Evolutionary conservation across 2,888 invertebrate species (phyloP), one percentile per base, ranked within the genome.

Genomic region (Aphodius sticticus): DNA sequence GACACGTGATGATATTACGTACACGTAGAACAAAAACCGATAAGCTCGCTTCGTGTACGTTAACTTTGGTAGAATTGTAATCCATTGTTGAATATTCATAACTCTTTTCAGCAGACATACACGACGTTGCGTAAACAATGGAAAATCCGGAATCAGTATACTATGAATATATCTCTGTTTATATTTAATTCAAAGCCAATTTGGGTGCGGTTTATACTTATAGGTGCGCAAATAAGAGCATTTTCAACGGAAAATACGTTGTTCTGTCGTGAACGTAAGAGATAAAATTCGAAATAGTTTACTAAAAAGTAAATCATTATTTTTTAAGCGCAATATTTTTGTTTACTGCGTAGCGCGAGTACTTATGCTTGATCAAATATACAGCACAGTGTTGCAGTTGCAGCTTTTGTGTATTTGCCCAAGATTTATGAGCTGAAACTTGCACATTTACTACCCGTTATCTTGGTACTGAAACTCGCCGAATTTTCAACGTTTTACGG

Each of bases 51-150:
- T 53, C 9, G 53, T 53, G 12, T 53, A 53, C 9, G 53, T 53
- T 12, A 12, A 12, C 12, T 53, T 53, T 1, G 12, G 53, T 53
- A 53, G 53, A 53, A 7, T 9, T 53, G 53, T 53, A 53, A 53
- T 53, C 53, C 53, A 53, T 53, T 53, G 53, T 53, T 53, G 53
- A 53, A 53, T 53, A 53, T 53, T 53, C 53, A 53, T 53, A 53
- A 53, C 53, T 9, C 7, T 53, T 53, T 53, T 53, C 53, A 53
- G 53, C 53, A 12, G 7, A 9, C 53, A 53, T 53, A 53, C 53
- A 53, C 53, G 53, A 53, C 53, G 53, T 53, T 53, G 53, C 53
- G 53, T 53, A 53, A 9, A 53, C 53, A 53, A 53, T 53, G 53
- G 53, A 5, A 3, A 53, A 53, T 53, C 53, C 6, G 53, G 53